A percentile compares a stretch with the other conserved stretches of the same genome.
Evolutionary conservation across 2,113 vertebrate species (phyloP).

Genomic region (Cyanoliseus patagonus): DNA sequence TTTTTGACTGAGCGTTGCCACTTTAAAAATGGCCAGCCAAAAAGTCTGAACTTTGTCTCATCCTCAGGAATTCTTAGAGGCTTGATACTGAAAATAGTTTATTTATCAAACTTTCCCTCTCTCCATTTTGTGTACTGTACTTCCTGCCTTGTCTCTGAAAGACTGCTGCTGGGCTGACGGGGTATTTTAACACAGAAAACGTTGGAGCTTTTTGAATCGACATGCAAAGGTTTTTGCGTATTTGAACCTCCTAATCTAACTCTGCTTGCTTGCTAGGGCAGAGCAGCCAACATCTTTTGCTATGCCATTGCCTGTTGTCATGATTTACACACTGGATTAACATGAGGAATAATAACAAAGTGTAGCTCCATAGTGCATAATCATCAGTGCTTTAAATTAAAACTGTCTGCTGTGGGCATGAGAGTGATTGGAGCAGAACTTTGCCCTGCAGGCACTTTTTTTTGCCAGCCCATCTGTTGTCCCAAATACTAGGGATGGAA

Average conservation of each 20-base stretch:
- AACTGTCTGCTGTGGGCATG: background rate
- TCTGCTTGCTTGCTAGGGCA: background rate
- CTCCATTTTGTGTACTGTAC: background rate
- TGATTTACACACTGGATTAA: background rate
- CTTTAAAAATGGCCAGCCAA: background rate
- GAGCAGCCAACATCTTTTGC: background rate
- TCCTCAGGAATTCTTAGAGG: background rate
- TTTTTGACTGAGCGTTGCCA: background rate
- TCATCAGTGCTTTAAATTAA: background rate
- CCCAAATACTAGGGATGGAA: background rate
- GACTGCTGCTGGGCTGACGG: background rate
- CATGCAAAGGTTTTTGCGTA: background rate
- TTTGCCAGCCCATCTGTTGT: background rate
- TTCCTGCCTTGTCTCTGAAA: background rate
- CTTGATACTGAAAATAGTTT: background rate
- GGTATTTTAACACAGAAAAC: background rate
- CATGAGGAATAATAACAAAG: background rate
- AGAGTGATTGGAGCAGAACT: background rate
- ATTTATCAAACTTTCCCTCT: background rate
- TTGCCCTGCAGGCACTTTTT: background rate
- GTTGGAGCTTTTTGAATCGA: background rate
- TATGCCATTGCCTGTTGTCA: background rate
- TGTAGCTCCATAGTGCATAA: background rate
- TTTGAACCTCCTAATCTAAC: background rate
- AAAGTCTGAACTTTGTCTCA: background rate